Base-by-base conservation (phyloP, 2,797 vertebrate species). In the Tarsius wallacei region DNA sequence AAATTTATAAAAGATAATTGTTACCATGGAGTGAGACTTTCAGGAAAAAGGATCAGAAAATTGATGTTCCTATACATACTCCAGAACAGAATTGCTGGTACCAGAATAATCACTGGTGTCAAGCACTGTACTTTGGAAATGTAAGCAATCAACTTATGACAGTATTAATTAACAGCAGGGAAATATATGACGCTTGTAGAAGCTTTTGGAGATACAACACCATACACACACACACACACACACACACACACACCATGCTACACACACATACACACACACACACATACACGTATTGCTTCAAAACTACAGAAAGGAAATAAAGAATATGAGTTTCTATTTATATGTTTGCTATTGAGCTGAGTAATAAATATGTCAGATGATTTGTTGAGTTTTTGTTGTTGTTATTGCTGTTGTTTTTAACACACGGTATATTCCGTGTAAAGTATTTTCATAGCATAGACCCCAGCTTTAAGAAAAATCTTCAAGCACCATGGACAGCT, bases 271-370 rank as follows among this genome's bases (percentile, higher is more conserved):
- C 12, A 71, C 33, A 3, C n/a, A 33, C 49, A 47, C 17, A 28
- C 12, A 71, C 9, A 64, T 5, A 71, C 24, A 71, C 21, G 70
- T 76, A 63, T 86, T 49, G 36, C 87, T 93, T 95, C 71, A 93
- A 42, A 96, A 83, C 80, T 86, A 57, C 19, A 59, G 12, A 87
- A 86, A 93, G n/a, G 13, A 98, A 91, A 63, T 59, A 22, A 84
- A 74, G 71, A 57, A 53, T 55, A 47, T 47, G 53, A 91, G 33
- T 77, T 86, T 96, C 86, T 94, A 21, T 49, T 85, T 90, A 81
- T 90, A 22, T 80, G 26, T 82, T 87, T 85, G 47, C n/a, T 70
- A 14, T 55, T 51, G 14, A 92, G 68, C 57, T 87, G 49, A 87
- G 4, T 91, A 49, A 91, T 28, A 31, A 90, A 66, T 57, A 51